Percentiles rank a stretch among this genome's conserved stretches.
These are phyloP conservation scores for Mamestra brassicae DNA, from an alignment of 2,888 invertebrate genomes.

Conservation along the genomic window DNA sequence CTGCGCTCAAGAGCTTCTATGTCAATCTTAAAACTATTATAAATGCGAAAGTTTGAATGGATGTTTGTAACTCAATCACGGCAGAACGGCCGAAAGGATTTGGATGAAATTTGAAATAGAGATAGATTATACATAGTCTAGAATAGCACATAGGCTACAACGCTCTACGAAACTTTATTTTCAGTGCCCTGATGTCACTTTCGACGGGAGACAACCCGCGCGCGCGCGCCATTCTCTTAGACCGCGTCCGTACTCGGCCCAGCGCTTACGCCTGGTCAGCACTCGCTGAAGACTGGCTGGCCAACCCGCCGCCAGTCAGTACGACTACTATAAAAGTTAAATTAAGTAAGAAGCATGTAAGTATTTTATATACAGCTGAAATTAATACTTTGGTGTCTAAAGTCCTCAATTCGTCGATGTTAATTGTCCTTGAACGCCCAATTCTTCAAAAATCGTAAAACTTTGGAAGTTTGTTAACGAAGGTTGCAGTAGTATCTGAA, in stretches of 20 bases:
- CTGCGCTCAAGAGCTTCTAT: too few species aligned
- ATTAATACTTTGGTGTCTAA: neutral
- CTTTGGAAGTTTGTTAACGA: neutral
- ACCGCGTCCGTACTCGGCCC: conserved; percentile 81
- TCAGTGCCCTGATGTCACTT: conserved; percentile 78
- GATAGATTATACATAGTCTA: too few species aligned
- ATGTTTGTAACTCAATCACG: too few species aligned
- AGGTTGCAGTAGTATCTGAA: neutral
- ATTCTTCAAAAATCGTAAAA: neutral
- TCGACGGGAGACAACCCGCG: conserved; percentile 72
- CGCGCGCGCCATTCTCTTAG: conserved; percentile 74
- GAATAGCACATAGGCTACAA: too few species aligned
- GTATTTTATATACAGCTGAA: neutral
- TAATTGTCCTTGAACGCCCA: neutral
- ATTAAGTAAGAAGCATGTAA: conserved; percentile 6
- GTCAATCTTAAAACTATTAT: too few species aligned
- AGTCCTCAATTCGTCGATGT: neutral
- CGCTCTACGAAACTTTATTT: neutral
- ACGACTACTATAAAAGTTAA: neutral
- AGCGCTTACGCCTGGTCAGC: conserved; percentile 86
- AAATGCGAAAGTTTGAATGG: too few species aligned
- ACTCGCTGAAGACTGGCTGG: conserved; percentile 82
- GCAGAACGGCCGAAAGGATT: too few species aligned
- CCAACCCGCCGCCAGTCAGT: conserved; percentile 1
- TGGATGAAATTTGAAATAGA: too few species aligned